Evolutionary conservation across 2,113 vertebrate species (phyloP), one percentile per base, ranked within the genome.

Genomic region (Zosterops japonicus): DNA sequence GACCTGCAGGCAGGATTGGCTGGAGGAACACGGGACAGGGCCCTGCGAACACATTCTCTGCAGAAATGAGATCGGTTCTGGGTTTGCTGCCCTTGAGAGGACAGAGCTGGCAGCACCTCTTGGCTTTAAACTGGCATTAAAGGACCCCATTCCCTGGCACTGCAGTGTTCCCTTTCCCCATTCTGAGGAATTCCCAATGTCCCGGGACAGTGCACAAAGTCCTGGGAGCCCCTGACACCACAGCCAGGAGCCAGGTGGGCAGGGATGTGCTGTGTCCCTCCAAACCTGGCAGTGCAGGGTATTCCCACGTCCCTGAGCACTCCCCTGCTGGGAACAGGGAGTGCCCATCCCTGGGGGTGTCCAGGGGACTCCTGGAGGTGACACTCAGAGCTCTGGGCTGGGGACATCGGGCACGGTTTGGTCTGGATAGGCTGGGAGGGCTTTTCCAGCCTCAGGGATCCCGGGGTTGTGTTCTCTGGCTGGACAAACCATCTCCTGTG

Each of bases 221-320:
- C 27, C 31, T 4, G 0, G 33, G 8, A 7, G 5, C 4, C 0
- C 24, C 12, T 47, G 52, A 0, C 14, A 1, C 13, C 0, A 1
- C 39, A 20, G 50, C 4, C 11, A 17, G 57, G 1, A 20, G 50
- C 4, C 11, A 14, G 57, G 1, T 5, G 20, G 52, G 41, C 72
- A 64, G 31, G 7, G 35, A 8, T 5, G 14, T 0, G 6, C 44
- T 2, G 24, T 5, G 14, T 28, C 49, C 47, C 41, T 22, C 69
- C 47, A 24, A 2, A 8, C 1, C 1, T 4, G 11, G 39, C 47
- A 28, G 23, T 1, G 1, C 0, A 0, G 2, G 19, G 3, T 11
- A 12, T 23, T 11, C 21, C 64, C 36, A 0, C 2, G 9, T 14
- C 17, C 15, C 0, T 0, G 1, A 4, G 20, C 7, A 0, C 20